Conservation (phyloP, 2,888 invertebrate species). For the Phyto melanocephala region DNA sequence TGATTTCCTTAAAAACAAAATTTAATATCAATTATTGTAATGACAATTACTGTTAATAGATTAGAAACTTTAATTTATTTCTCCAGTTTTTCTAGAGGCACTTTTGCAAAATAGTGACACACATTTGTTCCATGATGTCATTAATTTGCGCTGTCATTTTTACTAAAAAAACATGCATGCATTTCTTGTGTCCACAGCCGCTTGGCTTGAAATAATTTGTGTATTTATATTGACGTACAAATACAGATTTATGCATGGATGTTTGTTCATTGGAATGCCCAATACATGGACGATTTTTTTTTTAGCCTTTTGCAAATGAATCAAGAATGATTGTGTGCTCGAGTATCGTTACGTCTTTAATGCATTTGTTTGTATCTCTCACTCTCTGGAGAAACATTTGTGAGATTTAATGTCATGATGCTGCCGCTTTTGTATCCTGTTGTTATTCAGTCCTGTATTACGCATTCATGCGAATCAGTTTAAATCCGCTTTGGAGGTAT, state of each 20-base stretch:
- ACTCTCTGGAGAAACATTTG: constrained; percentile 23
- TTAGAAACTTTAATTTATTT: not conserved
- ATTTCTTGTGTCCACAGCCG: constrained; percentile 18
- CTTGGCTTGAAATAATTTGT: constrained; percentile 7
- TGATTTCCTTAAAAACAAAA: not conserved
- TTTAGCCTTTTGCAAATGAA: constrained; percentile 25
- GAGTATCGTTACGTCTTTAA: constrained; percentile 34
- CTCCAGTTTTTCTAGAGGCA: not conserved
- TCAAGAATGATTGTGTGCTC: constrained; percentile 36
- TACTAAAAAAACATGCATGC: not conserved
- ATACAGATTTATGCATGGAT: not conserved
- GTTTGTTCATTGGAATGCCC: not conserved
- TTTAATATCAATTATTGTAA: not conserved
- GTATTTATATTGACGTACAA: not conserved
- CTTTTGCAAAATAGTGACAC: not conserved
- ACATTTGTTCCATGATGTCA: not conserved
- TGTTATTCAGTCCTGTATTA: constrained; percentile 40
- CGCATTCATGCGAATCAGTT: constrained; percentile 62
- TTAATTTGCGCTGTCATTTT: not conserved
- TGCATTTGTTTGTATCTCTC: constrained; percentile 19
- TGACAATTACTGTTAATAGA: not conserved
- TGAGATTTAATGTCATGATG: constrained; percentile 26
- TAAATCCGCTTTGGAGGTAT: constrained; percentile 64
- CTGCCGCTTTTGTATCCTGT: not conserved
- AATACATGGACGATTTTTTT: constrained; percentile 1